Evolutionary conservation across 2,797 vertebrate species (phyloP).

Genomic region (Sparidentex hasta): DNA sequence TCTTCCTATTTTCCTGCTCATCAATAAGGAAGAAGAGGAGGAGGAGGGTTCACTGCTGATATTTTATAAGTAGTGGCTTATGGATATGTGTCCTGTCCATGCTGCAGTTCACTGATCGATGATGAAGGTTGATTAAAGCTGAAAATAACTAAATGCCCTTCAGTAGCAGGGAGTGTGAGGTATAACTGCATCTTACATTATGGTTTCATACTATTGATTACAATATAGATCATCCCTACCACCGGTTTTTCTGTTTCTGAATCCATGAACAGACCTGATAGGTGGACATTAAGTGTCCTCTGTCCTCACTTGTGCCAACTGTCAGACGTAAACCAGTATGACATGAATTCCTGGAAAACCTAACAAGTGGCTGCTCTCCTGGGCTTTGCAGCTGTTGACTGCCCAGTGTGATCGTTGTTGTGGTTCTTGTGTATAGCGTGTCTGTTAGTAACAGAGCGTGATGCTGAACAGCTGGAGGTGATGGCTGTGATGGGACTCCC

Average conservation of each 20-base stretch:
- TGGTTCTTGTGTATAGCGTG: conserved; percentile 5
- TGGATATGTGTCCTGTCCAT: background rate
- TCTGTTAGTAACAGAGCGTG: conserved; percentile 39
- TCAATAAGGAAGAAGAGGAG: too few relatives aligned
- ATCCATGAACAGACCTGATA: conserved; percentile 19
- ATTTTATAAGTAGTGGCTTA: background rate
- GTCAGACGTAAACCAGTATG: conserved; percentile 37
- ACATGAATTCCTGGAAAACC: conserved; percentile 38
- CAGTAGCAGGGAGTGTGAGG: background rate
- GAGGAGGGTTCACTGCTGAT: background rate
- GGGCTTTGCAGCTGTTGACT: conserved; percentile 31
- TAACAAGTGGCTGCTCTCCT: conserved; percentile 8
- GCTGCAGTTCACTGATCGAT: background rate
- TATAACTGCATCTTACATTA: background rate
- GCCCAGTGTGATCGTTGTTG: conserved; percentile 26
- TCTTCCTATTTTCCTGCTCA: background rate
- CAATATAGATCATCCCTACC: background rate
- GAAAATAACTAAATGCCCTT: conserved; percentile 9
- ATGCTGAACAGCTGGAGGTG: conserved; percentile 72
- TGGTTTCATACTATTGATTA: conserved; percentile 1
- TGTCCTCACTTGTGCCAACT: conserved; percentile 33
- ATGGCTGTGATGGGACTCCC: conserved; percentile 51
- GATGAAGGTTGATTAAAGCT: background rate
- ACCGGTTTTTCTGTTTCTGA: conserved; percentile 7
- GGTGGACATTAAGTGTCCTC: conserved; percentile 32